phyloP scores from a whole-genome alignment of 1,140 invertebrate genomes.

The Plectus sambesii region DNA sequence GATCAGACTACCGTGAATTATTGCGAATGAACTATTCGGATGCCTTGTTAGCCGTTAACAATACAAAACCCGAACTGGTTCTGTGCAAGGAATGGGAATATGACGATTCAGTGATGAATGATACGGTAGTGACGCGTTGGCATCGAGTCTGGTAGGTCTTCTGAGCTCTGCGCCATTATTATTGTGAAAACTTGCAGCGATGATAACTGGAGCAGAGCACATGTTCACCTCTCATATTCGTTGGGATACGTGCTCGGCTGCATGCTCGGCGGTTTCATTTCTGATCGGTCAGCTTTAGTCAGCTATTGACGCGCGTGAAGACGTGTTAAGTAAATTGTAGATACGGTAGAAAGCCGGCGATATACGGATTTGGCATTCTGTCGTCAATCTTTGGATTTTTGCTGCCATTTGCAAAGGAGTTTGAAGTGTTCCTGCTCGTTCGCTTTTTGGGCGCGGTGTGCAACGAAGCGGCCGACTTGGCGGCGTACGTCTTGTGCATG shows the following conservation, averaged over 20 bases:
- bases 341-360: constrained; percentile 35
- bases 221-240: constrained; percentile 43
- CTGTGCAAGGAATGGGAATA: constrained; percentile 32
- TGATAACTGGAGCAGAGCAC: constrained; percentile 21
- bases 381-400: constrained; percentile 42
- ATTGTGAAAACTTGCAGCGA: neutral
- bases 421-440: constrained; percentile 41
- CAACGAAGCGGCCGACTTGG: constrained; percentile 40
- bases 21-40: constrained; percentile 21
- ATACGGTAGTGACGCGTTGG: constrained; percentile 43
- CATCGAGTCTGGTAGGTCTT: constrained; percentile 43
- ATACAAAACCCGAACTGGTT: constrained; percentile 12
- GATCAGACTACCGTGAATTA: too few relatives aligned
- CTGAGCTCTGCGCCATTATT: constrained; percentile 22
- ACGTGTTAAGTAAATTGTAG: constrained; percentile 10
- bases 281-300: constrained; percentile 25
- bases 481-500: constrained; percentile 36
- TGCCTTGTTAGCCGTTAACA: constrained; percentile 1
- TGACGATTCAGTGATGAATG: constrained; percentile 26
- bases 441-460: constrained; percentile 39
- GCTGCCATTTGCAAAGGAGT: constrained; percentile 38
- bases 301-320: neutral
- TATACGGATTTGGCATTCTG: constrained; percentile 35
- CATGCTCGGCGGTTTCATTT: constrained; percentile 39
- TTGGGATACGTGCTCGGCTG: constrained; percentile 42